phyloP scores from a whole-genome alignment of 2,797 vertebrate species.

The Platalea minor region DNA sequence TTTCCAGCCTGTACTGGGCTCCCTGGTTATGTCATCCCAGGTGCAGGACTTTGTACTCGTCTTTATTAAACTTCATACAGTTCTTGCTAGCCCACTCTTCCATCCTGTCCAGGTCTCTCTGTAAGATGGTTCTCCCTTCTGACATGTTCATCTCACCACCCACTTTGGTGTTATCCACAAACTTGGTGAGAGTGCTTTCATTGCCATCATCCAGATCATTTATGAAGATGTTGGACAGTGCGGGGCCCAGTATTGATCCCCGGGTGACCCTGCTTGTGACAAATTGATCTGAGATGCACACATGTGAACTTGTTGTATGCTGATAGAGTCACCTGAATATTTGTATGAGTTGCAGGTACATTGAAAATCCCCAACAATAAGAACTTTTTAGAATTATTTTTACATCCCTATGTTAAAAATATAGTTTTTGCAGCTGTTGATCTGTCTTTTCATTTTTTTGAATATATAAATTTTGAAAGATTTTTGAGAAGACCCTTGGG shows the following conservation, averaged over 20 bases:
- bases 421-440: accelerated
- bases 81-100: neutral
- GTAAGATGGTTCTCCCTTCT: neutral
- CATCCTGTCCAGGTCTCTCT: neutral
- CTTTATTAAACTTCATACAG: neutral
- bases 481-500: neutral
- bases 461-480: neutral
- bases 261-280: neutral
- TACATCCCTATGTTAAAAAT: neutral
- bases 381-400: neutral
- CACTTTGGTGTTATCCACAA: neutral
- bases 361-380: neutral
- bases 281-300: neutral
- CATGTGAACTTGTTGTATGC: accelerated
- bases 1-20: accelerated
- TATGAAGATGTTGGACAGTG: neutral
- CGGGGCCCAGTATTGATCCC: neutral
- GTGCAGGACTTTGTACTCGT: neutral
- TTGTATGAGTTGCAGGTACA: neutral
- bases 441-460: neutral
- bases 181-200: neutral
- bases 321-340: neutral
- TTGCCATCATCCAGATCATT: neutral
- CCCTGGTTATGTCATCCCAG: too few species aligned
- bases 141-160: neutral